phyloP scores from a whole-genome alignment of 2,113 vertebrate species.

The Elgaria multicarinata region DNA sequence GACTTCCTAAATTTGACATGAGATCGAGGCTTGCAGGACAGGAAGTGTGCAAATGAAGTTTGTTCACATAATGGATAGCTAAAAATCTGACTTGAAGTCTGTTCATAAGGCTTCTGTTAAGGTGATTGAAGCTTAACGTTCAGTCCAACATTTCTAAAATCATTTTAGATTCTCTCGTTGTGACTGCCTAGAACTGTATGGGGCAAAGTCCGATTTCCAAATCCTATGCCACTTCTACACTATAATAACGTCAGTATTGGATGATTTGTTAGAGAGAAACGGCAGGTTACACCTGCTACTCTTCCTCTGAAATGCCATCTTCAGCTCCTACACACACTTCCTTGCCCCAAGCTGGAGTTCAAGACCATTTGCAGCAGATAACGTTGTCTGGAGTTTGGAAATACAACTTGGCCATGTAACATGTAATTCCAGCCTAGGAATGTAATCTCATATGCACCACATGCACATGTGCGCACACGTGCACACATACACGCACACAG shows the following conservation, averaged over 20 bases:
- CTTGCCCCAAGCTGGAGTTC: no score
- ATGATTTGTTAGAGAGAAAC: neutral
- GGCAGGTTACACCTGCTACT: neutral
- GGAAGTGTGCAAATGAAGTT: neutral
- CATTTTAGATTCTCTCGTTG: neutral
- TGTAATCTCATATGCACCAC: neutral
- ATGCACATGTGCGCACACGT: no score
- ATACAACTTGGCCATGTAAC: no score
- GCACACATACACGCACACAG: no score
- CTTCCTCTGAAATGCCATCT: neutral
- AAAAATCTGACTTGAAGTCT: neutral
- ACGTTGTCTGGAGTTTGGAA: neutral
- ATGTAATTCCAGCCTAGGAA: neutral
- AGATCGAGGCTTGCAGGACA: neutral
- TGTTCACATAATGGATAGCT: no score
- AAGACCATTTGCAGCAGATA: neutral
- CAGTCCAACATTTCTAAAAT: neutral
- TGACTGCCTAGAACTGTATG: no score
- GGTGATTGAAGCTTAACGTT: neutral
- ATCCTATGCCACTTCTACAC: neutral
- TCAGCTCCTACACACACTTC: neutral
- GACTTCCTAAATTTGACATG: neutral
- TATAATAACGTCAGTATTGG: neutral
- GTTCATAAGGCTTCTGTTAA: neutral
- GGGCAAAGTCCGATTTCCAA: neutral